Evolutionary conservation across 1,140 invertebrate genomes (phyloP).

Genomic region (Drosophila lowei): DNA sequence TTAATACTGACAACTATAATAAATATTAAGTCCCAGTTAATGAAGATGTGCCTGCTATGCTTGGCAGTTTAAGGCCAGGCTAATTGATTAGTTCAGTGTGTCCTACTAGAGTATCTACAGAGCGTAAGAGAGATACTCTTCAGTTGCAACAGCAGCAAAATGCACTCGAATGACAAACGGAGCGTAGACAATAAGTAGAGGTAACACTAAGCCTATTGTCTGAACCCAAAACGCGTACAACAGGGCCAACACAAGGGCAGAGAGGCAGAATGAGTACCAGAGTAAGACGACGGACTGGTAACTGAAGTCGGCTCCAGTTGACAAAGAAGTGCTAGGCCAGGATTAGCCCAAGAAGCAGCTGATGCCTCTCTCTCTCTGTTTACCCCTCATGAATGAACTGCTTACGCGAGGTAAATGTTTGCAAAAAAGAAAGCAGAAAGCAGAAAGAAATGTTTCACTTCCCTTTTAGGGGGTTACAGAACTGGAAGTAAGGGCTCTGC

Average conservation of each 20-base stretch:
- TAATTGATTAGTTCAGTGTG: slow-evolving; percentile 54
- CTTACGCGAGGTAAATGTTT: slow-evolving; percentile 38
- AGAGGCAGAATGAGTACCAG: slow-evolving; percentile 2
- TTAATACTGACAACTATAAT: not conserved
- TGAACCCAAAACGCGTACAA: slow-evolving; percentile 72
- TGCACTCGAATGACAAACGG: slow-evolving; percentile 74
- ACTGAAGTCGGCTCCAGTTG: slow-evolving; percentile 42
- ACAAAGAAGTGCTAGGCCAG: slow-evolving; percentile 42
- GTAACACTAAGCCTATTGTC: slow-evolving; percentile 78
- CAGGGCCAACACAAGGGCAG: slow-evolving; percentile 45
- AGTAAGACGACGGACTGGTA: slow-evolving; percentile 24
- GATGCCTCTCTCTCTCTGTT: slow-evolving; percentile 28
- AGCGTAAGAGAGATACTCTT: not conserved
- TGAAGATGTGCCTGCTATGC: slow-evolving; percentile 1
- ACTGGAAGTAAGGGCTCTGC: too few species aligned
- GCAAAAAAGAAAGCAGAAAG: slow-evolving; percentile 37
- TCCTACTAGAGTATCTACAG: not conserved
- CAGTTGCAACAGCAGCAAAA: slow-evolving; percentile 20
- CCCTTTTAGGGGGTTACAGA: too few species aligned
- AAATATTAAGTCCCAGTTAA: slow-evolving; percentile 5
- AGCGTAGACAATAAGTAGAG: slow-evolving; percentile 73
- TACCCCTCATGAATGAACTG: slow-evolving; percentile 58
- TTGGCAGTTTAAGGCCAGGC: slow-evolving; percentile 8
- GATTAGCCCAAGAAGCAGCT: slow-evolving; percentile 62
- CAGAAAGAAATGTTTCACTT: slow-evolving; percentile 29